Base-by-base conservation (phyloP, 2,888 invertebrate species). In the Serrognathus titanus region DNA sequence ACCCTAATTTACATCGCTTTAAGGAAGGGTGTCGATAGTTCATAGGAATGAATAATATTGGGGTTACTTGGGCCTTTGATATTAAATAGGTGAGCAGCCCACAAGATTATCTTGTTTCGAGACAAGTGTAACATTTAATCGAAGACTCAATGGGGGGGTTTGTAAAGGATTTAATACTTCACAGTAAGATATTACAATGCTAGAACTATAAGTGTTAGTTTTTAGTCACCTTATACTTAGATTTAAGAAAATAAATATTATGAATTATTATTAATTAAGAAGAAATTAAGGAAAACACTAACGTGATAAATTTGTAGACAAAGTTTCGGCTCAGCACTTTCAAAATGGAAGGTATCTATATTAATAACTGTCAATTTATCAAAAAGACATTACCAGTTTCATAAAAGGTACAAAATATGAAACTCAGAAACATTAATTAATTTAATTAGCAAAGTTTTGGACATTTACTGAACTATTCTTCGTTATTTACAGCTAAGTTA, bases 371-470 rank as follows among this genome's bases (percentile, higher is more conserved):
- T 68, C 68, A 67, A 67, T 67, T 67, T 67, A 69, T 67, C 66
- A 63, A 64, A 64, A 67, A 66, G 67, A 65, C 68, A 66, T 69
- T 66, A 67, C 53, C 52, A 38, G 60, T 57, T 62, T 60, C 63
- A 62, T 62, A 60, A 61, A 61, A 58, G 62, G 59, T 55, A 55
- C 59, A 65, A 63, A 65, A 65, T 66, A 66, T 62, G 65, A 69
- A 69, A 69, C 64, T 69, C 63, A 58, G 62, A 59, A 62, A 62
- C 77, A 77, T 78, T 77, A 75, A 77, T 78, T 77, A 76, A 77
- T 75, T 77, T 78, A 77, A 78, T 78, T 78, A 78, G 74, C 70
- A 75, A 78, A 78, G 69, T 78, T 78, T 75, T 64, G 59, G 77
- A 77, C 76, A 71, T 77, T 77, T 74, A 76, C 71, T 71, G 65